Percentiles rank a stretch among this genome's conserved stretches.
Conservation (phyloP, 2,113 vertebrate species). For the Phalacrocorax brasilianus region DNA sequence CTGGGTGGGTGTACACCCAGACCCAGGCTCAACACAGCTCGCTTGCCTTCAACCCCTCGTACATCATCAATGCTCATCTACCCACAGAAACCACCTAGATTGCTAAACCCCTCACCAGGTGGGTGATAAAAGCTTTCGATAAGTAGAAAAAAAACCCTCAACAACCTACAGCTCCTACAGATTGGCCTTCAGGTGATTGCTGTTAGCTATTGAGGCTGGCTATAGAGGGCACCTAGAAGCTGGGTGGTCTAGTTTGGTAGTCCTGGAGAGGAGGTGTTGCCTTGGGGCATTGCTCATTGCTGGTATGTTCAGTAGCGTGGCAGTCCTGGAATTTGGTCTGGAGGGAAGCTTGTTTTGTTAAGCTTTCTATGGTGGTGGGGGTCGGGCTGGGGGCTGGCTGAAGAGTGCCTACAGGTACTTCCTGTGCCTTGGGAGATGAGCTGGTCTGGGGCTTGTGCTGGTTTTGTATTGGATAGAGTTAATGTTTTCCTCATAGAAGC, state of each 20-base stretch:
- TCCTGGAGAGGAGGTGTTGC: not conserved
- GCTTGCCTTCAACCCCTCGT: not conserved
- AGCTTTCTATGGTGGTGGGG: not conserved
- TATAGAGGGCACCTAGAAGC: not conserved
- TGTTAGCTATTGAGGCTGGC: not conserved
- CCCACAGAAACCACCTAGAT: not conserved
- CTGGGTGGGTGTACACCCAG: not conserved
- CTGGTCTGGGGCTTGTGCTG: not conserved
- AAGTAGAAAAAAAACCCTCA: not conserved
- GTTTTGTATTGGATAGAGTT: too few species aligned
- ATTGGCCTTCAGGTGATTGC: not conserved
- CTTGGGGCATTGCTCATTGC: not conserved
- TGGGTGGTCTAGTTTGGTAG: accelerated
- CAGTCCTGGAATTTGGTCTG: not conserved
- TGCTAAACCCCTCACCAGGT: not conserved
- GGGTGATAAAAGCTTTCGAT: not conserved
- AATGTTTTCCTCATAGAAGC: too few species aligned
- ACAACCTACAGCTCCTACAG: not conserved
- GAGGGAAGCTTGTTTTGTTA: not conserved
- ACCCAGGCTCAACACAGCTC: not conserved
- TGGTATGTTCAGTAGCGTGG: not conserved
- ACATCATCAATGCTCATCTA: not conserved
- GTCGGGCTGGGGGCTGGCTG: not conserved
- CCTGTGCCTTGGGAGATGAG: not conserved
- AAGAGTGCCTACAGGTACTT: not conserved